Evolutionary conservation across 2,797 vertebrate species (phyloP).

Genomic region (Aulostomus chinensis): DNA sequence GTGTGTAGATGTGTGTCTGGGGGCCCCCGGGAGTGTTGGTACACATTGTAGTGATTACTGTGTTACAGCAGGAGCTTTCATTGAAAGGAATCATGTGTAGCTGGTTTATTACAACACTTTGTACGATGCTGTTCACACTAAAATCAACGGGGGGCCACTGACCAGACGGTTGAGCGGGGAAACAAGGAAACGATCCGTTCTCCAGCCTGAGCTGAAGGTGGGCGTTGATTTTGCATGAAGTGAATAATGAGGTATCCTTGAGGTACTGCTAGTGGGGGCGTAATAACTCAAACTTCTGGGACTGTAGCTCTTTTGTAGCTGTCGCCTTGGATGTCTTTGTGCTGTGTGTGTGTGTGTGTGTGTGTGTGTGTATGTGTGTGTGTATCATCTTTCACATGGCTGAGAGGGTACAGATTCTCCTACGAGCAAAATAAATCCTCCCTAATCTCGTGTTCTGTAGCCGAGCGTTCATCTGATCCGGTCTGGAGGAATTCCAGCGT

Average conservation of each 20-base stretch:
- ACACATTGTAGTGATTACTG: background rate
- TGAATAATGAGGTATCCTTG: background rate
- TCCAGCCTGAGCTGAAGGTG: too few species aligned
- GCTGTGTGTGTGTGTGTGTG: conserved; percentile 24
- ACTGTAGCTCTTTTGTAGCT: conserved; percentile 18
- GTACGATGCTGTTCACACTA: too few species aligned
- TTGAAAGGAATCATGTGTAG: too few species aligned
- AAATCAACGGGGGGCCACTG: too few species aligned
- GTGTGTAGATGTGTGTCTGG: background rate
- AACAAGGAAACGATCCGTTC: too few species aligned
- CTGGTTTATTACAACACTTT: too few species aligned
- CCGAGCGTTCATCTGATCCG: background rate
- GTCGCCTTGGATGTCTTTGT: conserved; percentile 3
- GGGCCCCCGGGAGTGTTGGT: background rate
- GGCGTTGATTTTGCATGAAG: too few species aligned
- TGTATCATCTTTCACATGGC: conserved; percentile 34
- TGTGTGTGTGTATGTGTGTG: conserved; percentile 7
- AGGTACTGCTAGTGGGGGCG: background rate
- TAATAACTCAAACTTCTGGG: conserved; percentile 5
- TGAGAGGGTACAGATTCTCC: background rate
- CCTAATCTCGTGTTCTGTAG: conserved; percentile 3
- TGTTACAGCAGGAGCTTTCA: too few species aligned
- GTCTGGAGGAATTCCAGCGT: background rate
- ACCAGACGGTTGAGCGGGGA: too few species aligned
- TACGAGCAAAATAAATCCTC: background rate